A percentile compares a stretch with the other conserved stretches of the same genome.
Evolutionary conservation across 2,888 invertebrate genomes (phyloP).

Genomic region (Stegana nigrithorax): DNA sequence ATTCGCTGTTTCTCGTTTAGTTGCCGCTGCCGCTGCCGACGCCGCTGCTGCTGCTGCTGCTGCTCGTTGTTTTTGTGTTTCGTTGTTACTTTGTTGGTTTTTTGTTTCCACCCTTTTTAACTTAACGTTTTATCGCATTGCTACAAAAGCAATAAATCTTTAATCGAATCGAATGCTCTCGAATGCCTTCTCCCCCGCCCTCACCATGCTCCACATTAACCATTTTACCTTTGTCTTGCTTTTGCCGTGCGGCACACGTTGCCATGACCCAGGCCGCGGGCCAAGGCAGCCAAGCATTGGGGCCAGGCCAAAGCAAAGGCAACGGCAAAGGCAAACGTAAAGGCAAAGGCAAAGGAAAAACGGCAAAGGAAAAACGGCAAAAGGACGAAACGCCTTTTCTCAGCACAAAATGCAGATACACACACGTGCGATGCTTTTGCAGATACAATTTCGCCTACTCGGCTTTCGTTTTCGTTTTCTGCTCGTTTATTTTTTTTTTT

Average conservation of each 20-base stretch:
- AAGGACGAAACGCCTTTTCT: slow-evolving; percentile 11
- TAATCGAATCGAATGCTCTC: slow-evolving; percentile 58
- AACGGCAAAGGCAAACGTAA: background rate
- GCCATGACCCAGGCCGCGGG: background rate
- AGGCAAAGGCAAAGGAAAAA: background rate
- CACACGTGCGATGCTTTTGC: too few relatives aligned
- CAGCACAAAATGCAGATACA: slow-evolving; percentile 16
- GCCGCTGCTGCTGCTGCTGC: background rate
- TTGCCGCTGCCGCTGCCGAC: too few relatives aligned
- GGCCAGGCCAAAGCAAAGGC: background rate
- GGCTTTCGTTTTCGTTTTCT: too few relatives aligned
- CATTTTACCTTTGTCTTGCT: background rate
- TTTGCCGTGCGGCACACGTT: background rate
- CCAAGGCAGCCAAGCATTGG: background rate
- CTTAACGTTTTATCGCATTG: slow-evolving; percentile 26
- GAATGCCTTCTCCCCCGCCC: too few relatives aligned
- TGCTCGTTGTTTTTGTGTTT: slow-evolving; percentile 41
- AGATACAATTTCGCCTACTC: too few relatives aligned
- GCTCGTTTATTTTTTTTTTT: too few relatives aligned
- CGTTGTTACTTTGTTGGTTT: slow-evolving; percentile 27
- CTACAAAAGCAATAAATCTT: slow-evolving; percentile 60
- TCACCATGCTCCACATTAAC: too few relatives aligned
- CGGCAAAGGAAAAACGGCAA: background rate
- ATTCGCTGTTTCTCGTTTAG: too few relatives aligned
- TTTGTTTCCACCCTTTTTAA: slow-evolving; percentile 33